These are phyloP conservation scores for Sebastes kiyomatsui DNA, from an alignment of 2,797 vertebrate genomes.

Conservation along the genomic window DNA sequence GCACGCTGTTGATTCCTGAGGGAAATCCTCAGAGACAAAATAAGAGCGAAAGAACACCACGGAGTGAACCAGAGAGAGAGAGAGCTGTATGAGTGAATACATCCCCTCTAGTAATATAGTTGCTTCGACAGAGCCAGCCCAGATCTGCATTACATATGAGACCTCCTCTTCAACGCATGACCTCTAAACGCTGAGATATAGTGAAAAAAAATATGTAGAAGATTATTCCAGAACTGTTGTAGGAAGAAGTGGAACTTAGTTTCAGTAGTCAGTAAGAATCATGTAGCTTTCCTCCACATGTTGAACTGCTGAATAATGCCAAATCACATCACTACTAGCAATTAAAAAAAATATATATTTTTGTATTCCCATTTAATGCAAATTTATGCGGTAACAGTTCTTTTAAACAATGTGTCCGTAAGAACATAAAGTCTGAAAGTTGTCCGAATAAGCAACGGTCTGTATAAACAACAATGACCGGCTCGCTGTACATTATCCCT, in stretches of 20 bases:
- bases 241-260: not conserved
- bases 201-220: not conserved
- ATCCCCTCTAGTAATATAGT: not conserved
- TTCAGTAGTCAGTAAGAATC: not conserved
- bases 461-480: too few species aligned
- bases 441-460: not conserved
- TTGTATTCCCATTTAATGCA: not conserved
- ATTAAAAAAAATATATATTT: too few species aligned
- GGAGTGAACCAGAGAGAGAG: not conserved
- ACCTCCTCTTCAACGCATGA: conserved; percentile 32
- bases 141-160: conserved; percentile 15
- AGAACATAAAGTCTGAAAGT: not conserved
- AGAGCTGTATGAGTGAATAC: not conserved
- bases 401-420: not conserved
- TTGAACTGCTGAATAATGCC: not conserved
- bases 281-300: not conserved
- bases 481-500: too few species aligned
- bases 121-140: not conserved
- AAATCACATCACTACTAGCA: not conserved
- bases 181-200: not conserved
- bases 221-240: not conserved
- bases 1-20: conserved; percentile 21
- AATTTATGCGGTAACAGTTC: accelerated
- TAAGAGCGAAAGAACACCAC: not conserved
- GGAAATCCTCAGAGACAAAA: conserved; percentile 29